Conservation (phyloP, 37 sponge, comb jelly and placozoan species). For the Aplysina aerophoba region DNA sequence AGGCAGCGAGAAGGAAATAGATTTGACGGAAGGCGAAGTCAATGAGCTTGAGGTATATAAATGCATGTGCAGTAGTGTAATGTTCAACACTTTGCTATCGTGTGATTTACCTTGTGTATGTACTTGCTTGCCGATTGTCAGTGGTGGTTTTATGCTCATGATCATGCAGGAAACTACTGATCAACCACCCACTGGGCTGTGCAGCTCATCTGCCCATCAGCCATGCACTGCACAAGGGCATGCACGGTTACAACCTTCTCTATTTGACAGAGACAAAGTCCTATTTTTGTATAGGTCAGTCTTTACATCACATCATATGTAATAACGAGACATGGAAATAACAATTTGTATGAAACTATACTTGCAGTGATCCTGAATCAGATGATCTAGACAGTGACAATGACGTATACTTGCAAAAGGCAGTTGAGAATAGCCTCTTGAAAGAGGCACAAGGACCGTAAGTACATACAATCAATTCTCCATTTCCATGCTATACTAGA, state of each 20-base stretch:
- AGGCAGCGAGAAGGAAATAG: too few relatives aligned
- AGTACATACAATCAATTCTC: background rate
- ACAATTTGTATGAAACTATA: background rate
- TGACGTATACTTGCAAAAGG: constrained; percentile 13
- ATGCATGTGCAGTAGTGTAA: too few relatives aligned
- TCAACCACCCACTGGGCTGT: too few relatives aligned
- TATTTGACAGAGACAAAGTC: constrained; percentile 14
- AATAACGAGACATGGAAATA: too few relatives aligned
- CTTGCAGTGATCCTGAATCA: constrained; percentile 34
- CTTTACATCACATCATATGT: background rate
- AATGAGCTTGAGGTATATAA: too few relatives aligned
- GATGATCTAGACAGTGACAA: constrained; percentile 7
- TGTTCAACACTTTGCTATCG: too few relatives aligned
- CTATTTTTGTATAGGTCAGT: constrained; percentile 26
- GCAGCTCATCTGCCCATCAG: background rate
- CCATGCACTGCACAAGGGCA: constrained; percentile 7
- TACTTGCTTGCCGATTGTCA: too few relatives aligned
- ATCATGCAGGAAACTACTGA: too few relatives aligned
- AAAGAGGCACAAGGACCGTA: constrained; percentile 18
- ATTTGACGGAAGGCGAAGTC: too few relatives aligned
- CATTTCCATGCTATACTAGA: background rate
- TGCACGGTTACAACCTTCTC: constrained; percentile 23
- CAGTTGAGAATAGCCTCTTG: constrained; percentile 5
- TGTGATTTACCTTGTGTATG: too few relatives aligned
- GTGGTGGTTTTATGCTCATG: too few relatives aligned